Conservation (phyloP, 2,797 vertebrate species). For the Glyptemys insculpta region DNA sequence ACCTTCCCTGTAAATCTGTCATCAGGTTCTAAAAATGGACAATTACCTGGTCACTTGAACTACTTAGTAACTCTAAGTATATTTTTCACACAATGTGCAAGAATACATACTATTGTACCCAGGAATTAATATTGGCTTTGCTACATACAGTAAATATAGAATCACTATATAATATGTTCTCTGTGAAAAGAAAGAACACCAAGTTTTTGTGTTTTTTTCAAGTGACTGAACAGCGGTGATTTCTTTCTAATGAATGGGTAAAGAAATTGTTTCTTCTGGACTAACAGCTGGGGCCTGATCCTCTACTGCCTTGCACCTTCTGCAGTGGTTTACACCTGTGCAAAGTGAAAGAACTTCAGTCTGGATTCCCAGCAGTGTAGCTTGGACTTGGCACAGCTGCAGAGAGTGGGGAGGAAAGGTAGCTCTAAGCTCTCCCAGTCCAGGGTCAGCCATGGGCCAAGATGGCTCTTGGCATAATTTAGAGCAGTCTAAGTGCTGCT, state of each 20-base stretch:
- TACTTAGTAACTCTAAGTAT: background rate
- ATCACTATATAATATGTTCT: accelerated
- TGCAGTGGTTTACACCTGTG: background rate
- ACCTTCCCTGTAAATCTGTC: background rate
- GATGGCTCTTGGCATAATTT: background rate
- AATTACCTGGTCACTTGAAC: background rate
- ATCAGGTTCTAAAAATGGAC: background rate
- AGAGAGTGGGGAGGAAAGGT: background rate
- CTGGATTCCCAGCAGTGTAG: background rate
- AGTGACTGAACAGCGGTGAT: background rate
- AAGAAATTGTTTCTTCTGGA: background rate
- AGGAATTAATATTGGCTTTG: background rate
- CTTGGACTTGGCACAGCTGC: background rate
- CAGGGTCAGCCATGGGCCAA: background rate
- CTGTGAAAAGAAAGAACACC: background rate
- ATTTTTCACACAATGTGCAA: background rate
- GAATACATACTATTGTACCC: background rate
- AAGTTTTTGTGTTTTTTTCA: background rate
- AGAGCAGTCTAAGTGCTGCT: background rate
- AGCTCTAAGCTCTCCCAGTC: accelerated
- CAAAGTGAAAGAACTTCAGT: background rate
- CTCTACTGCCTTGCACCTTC: background rate
- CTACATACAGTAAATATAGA: background rate
- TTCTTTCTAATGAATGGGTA: background rate
- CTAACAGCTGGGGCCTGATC: background rate